Evolutionary conservation across 2,797 vertebrate species (phyloP).

Genomic region (Mastacembelus armatus): DNA sequence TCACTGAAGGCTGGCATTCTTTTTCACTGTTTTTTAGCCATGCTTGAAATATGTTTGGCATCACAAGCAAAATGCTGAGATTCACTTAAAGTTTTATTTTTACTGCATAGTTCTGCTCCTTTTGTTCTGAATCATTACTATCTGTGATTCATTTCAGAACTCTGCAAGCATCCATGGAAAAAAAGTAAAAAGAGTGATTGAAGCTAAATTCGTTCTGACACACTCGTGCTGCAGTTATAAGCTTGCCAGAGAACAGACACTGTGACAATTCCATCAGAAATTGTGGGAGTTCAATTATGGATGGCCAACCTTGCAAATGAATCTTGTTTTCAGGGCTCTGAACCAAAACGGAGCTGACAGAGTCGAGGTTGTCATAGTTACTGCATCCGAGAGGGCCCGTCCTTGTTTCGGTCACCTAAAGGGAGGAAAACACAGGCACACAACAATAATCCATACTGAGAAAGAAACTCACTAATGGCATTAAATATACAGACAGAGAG

Average conservation of each 20-base stretch:
- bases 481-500: conserved; percentile 55
- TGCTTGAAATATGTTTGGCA: conserved; percentile 43
- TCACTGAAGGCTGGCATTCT: conserved; percentile 21
- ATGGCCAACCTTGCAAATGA: conserved; percentile 95
- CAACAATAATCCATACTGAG: conserved; percentile 60
- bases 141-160: conserved; percentile 63
- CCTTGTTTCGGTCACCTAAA: conserved; percentile 97
- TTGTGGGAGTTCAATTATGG: conserved; percentile 81
- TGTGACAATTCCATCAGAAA: conserved; percentile 82
- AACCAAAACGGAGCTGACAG: conserved; percentile 99
- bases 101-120: conserved; percentile 47
- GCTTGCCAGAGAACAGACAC: conserved; percentile 74
- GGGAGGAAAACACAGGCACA: conserved; percentile 58
- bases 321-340: conserved; percentile 99
- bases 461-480: conserved; percentile 49
- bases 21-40: conserved; percentile 23
- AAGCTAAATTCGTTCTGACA: conserved; percentile 79
- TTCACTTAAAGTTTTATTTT: conserved; percentile 66
- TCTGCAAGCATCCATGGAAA: conserved; percentile 45
- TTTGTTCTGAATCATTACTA: conserved; percentile 66
- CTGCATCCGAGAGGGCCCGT: conserved; percentile 99
- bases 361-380: conserved; percentile 99
- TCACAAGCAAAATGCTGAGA: conserved; percentile 55
- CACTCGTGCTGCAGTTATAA: conserved; percentile 65
- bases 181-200: conserved; percentile 71